Percentiles rank a stretch among this genome's conserved stretches.
Evolutionary conservation across 1,140 invertebrate species (phyloP).

Genomic region (Hyphantria cunea): DNA sequence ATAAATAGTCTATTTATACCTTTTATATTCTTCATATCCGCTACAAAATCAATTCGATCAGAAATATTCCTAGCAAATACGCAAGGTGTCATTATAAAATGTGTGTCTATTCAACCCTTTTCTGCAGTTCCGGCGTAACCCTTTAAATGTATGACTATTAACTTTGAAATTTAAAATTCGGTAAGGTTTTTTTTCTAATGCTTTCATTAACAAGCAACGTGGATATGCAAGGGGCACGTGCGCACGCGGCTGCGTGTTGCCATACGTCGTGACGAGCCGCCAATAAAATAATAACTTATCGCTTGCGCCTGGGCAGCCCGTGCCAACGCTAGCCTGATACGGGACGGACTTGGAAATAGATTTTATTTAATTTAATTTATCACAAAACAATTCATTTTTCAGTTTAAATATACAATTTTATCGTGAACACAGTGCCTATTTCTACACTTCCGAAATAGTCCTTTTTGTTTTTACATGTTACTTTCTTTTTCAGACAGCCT

Average conservation of each 20-base stretch:
- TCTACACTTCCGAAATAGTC: too few relatives aligned
- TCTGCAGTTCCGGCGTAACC: background rate
- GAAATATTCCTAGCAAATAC: too few relatives aligned
- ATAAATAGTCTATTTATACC: too few relatives aligned
- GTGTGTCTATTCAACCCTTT: background rate
- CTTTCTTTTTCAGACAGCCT: too few relatives aligned
- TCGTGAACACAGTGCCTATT: too few relatives aligned
- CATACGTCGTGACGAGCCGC: conserved; percentile 52
- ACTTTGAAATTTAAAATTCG: background rate
- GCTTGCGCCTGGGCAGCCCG: conserved; percentile 37
- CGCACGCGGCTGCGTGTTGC: conserved; percentile 49
- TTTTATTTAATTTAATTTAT: too few relatives aligned
- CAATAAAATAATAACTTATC: conserved; percentile 59
- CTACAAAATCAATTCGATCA: too few relatives aligned
- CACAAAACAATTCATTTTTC: background rate
- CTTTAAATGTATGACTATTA: too few relatives aligned
- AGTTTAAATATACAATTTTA: too few relatives aligned
- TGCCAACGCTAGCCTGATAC: conserved; percentile 31
- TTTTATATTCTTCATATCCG: too few relatives aligned
- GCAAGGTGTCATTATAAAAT: too few relatives aligned
- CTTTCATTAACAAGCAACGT: conserved; percentile 4
- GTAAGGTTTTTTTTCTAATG: conserved; percentile 9
- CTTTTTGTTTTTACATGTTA: too few relatives aligned
- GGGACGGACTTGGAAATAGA: conserved; percentile 39
- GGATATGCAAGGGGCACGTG: conserved; percentile 31